A percentile compares a stretch with the other conserved stretches of the same genome.
Conservation (phyloP, 2,113 vertebrate species). For the Papio anubis region DNA sequence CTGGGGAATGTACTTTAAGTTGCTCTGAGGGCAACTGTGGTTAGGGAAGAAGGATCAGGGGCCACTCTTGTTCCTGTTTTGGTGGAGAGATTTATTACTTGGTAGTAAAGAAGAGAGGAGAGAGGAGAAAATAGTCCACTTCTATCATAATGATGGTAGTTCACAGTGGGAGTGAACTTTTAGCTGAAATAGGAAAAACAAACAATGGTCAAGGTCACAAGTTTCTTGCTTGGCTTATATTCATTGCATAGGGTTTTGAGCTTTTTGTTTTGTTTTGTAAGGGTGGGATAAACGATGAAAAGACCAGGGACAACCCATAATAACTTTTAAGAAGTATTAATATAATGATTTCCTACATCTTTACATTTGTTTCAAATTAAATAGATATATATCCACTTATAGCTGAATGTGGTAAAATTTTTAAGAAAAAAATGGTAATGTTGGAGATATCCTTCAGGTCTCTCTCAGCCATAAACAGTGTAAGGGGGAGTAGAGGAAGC, state of each 20-base stretch:
- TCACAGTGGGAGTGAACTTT: slow-evolving; percentile 54
- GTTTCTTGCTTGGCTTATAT: slow-evolving; percentile 61
- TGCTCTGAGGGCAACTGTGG: not conserved
- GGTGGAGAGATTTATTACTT: slow-evolving; percentile 5
- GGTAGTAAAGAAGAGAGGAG: not conserved
- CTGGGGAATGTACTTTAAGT: not conserved
- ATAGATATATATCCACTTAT: slow-evolving; percentile 44
- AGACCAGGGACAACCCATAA: slow-evolving; percentile 50
- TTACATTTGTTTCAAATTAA: slow-evolving; percentile 46
- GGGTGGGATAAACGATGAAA: slow-evolving; percentile 38
- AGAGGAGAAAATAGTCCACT: not conserved
- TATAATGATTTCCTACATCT: not conserved
- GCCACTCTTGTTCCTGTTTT: not conserved
- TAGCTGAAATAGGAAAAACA: not conserved
- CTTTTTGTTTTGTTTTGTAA: not conserved
- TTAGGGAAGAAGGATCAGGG: not conserved
- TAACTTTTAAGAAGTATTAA: slow-evolving; percentile 18
- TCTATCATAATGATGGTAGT: slow-evolving; percentile 36
- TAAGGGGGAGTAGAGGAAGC: slow-evolving; percentile 1
- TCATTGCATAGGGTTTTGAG: not conserved
- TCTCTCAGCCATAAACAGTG: slow-evolving; percentile 54
- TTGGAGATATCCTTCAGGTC: slow-evolving; percentile 37
- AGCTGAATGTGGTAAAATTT: slow-evolving; percentile 39
- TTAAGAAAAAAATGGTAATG: not conserved
- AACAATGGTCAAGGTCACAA: slow-evolving; percentile 58